Conservation (phyloP, 1,140 invertebrate species). For the Drosophila burlai region DNA sequence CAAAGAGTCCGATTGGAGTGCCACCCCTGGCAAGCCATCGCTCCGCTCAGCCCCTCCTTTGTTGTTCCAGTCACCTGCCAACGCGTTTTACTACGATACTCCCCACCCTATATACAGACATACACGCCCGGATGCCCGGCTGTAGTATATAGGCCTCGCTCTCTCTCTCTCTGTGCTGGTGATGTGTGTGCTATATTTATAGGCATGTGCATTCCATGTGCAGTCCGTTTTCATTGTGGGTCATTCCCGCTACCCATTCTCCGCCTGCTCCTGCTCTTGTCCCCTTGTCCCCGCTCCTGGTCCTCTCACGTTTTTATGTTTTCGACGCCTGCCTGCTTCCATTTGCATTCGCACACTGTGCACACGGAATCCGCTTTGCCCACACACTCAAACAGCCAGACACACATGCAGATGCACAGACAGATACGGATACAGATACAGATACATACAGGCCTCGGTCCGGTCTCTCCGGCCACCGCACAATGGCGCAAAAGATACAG, state of each 20-base stretch:
- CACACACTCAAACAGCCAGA: conserved; percentile 34
- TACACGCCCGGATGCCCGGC: conserved; percentile 10
- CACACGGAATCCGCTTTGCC: conserved; percentile 72
- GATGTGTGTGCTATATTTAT: conserved; percentile 64
- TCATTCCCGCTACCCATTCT: conserved; percentile 68
- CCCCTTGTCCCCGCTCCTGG: neutral
- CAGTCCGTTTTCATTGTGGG: conserved; percentile 79
- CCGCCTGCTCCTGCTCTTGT: conserved; percentile 13
- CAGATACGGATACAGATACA: conserved; percentile 11
- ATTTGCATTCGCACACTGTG: conserved; percentile 62
- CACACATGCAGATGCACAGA: conserved; percentile 21
- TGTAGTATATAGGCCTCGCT: conserved; percentile 53
- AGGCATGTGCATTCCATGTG: conserved; percentile 61
- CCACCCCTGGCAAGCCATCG: conserved; percentile 13
- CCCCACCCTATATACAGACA: conserved; percentile 17
- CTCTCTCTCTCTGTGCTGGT: conserved; percentile 9
- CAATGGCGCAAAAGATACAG: too few species aligned
- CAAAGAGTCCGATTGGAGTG: conserved; percentile 65
- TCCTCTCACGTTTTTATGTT: conserved; percentile 66
- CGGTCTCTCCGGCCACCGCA: conserved; percentile 23
- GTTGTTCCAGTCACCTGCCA: conserved; percentile 56
- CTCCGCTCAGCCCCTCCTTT: neutral
- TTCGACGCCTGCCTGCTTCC: conserved; percentile 63
- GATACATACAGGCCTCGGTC: conserved; percentile 57
- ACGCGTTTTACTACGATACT: conserved; percentile 71